Base-by-base conservation (phyloP, 1,140 invertebrate species). In the Macrosteles quadrilineatus region DNA sequence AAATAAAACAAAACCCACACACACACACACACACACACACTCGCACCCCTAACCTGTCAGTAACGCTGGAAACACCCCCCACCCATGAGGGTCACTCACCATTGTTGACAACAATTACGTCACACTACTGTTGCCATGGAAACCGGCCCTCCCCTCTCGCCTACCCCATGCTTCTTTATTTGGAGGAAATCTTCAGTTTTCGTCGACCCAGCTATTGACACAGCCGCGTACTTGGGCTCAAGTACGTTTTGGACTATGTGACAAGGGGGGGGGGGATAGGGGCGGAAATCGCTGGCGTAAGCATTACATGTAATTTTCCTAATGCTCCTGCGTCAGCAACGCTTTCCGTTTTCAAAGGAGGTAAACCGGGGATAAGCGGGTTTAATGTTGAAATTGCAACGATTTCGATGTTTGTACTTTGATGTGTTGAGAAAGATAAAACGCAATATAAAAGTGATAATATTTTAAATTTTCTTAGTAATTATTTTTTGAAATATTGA, bases 141-240 rank as follows among this genome's bases (percentile, higher is more conserved):
- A 50, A 50, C 47, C 47, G 21, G 4, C 47, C 47, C 14, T n/a
- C 47, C 3, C 47, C n/a, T 19, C 47, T 21, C 21, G 3, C 47
- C n/a, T 50, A 4, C n/a, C n/a, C n/a, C n/a, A n/a, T n/a, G n/a
- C n/a, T n/a, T n/a, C n/a, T 19, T 19, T 50, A 19, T 50, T 50
- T 50, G n/a, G n/a, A 50, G 47, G 47, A 50, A 50, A 50, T 50
- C 47, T 50, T 50, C 47, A 50, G 47, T 50, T 50, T 50, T 50
- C 47, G 47, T 50, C 47, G 47, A 50, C 4, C 47, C 47, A 50
- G 47, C 47, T 50, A 50, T 50, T 50, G 47, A 50, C 47, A 11
- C 47, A 50, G 47, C 47, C 47, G 47, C 14, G 47, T n/a, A 6
- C 6, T 50, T n/a, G n/a, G n/a, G n/a, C n/a, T n/a, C n/a, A n/a